Evolutionary conservation across 2,888 invertebrate species (phyloP), one percentile per base, ranked within the genome.

Genomic region (Mimas tiliae): DNA sequence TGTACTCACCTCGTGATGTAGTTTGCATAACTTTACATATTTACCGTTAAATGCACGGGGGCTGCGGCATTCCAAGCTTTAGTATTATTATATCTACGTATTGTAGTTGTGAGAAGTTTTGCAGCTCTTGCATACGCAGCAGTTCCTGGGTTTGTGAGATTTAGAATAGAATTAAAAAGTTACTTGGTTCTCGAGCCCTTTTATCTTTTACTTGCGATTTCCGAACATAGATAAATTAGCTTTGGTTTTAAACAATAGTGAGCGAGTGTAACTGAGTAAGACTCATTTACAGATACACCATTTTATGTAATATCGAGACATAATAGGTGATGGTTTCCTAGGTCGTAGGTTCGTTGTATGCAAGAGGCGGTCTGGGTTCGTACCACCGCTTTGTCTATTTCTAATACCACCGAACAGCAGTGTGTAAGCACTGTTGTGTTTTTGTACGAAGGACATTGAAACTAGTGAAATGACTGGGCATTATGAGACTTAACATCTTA

Each of bases 21-120:
- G 83, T 91, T 90, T 86, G 89, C 90, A 91, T 91, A 90, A 88
- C 82, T 91, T 90, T 87, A 82, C 89, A 87, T 88, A 86, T 86
- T 86, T 80, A 78, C 80, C 79, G 81, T 80, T 82, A 83, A 84
- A 85, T 82, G 82, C 84, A 80, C 70, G 76, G 72, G 62, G 47
- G 45, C 47, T 65, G 58, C 55, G 48, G 33, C 55, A 48, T 65
- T 48, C 11, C 19, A 21, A 58, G 33, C 47, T 33, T 55, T 48
- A 19, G 38, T 58, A 21, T 21, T 4, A 65, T 19, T 58, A 48
- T 58, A 58, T 65, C 48, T 58, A 58, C 58, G 38, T 58, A 38
- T 55, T 55, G 58, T 58, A 55, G 55, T 58, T 42, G 38, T 19
- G 58, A 6, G 3, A 58, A 42, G 58, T 58, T 58, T 12, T 38